Evolutionary conservation across 92 coral and sea anemone genomes (phyloP).

Genomic region (Parazoanthus atlanticus): DNA sequence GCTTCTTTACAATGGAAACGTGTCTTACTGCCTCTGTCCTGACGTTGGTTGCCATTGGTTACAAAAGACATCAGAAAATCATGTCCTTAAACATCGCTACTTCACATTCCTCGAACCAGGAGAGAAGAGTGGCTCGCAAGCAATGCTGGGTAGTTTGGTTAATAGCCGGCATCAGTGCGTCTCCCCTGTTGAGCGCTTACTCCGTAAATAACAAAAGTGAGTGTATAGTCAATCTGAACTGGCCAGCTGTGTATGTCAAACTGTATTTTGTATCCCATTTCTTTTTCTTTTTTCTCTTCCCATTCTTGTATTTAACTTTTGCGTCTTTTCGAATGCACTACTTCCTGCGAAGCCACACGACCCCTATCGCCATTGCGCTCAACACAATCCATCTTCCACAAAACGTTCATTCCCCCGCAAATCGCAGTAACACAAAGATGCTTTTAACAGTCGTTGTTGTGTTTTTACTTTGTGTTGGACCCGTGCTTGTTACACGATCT

Average conservation of each 20-base stretch:
- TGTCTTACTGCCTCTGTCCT: not conserved
- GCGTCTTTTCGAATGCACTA: not conserved
- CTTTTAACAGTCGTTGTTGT: not conserved
- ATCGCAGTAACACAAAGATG: not conserved
- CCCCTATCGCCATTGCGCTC: not conserved
- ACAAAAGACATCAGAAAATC: not conserved
- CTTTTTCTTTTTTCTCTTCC: not conserved
- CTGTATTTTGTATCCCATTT: not conserved
- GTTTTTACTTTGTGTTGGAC: conserved; percentile 9
- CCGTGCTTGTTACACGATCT: not conserved
- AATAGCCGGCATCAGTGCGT: not conserved
- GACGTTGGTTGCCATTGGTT: conserved; percentile 3
- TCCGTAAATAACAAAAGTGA: not conserved
- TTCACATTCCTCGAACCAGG: not conserved
- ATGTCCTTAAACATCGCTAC: not conserved
- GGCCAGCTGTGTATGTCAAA: not conserved
- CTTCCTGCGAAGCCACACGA: not conserved
- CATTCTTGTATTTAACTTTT: not conserved
- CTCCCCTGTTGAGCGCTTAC: conserved; percentile 18
- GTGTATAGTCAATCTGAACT: not conserved
- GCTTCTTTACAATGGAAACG: not conserved
- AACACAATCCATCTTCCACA: not conserved
- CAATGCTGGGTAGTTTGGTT: conserved; percentile 12
- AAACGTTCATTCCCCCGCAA: not conserved
- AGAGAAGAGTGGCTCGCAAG: not conserved